Conservation (phyloP, 2,888 invertebrate species). For the Physocephala rufipes region DNA sequence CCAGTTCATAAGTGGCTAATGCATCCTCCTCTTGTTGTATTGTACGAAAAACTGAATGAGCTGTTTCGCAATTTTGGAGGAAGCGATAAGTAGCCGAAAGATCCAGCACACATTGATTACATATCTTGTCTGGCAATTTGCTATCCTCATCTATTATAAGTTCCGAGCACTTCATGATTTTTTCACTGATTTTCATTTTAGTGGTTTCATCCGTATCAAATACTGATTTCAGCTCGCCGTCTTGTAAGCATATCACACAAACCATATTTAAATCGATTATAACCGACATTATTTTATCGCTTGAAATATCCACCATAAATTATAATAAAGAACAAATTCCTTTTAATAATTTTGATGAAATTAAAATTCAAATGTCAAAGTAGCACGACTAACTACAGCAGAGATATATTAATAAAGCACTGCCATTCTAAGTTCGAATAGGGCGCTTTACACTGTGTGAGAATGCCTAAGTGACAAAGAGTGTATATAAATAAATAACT, state of each 20-base stretch:
- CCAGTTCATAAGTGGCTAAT: slow-evolving; percentile 41
- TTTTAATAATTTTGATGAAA: no score
- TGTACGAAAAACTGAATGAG: slow-evolving; percentile 57
- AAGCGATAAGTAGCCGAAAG: slow-evolving; percentile 60
- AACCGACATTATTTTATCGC: slow-evolving; percentile 41
- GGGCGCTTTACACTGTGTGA: no score
- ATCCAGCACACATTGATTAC: slow-evolving; percentile 57
- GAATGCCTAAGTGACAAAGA: no score
- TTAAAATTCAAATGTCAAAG: no score
- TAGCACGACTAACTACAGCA: no score
- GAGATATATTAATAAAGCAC: no score
- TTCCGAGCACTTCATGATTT: slow-evolving; percentile 59
- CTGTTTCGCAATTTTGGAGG: slow-evolving; percentile 60
- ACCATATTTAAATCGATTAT: slow-evolving; percentile 59
- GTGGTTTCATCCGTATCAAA: slow-evolving; percentile 54
- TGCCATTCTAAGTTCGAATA: no score
- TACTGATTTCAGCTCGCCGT: slow-evolving; percentile 55
- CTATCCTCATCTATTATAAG: slow-evolving; percentile 50
- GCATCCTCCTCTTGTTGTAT: slow-evolving; percentile 45
- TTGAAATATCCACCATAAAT: no score
- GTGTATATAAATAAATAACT: no score
- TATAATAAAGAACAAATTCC: no score
- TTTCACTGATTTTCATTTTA: slow-evolving; percentile 57
- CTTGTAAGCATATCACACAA: slow-evolving; percentile 61
- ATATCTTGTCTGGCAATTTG: slow-evolving; percentile 61